Evolutionary conservation across 1,140 invertebrate species (phyloP), one percentile per base, ranked within the genome.

Genomic region (Eufriesea mexicana): DNA sequence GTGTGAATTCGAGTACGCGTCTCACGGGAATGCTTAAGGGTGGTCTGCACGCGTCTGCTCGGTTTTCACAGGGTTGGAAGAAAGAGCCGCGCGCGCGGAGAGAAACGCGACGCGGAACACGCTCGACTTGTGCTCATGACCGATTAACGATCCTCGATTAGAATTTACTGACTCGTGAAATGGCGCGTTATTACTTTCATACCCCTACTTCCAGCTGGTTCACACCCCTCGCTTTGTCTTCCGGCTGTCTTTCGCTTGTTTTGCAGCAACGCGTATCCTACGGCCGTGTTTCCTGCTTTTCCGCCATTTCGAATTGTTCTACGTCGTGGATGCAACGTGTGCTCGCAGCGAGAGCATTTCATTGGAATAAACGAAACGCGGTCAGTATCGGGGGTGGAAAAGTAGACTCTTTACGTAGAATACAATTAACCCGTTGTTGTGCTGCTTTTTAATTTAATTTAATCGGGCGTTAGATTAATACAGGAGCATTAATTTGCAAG

Each of bases 1-100:
- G 76, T 74, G 87, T 85, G 86, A 86, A 90, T 89, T 86, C 85
- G 84, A 90, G 85, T 67, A 85, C 55, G 66, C 35, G 84, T 85
- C 82, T 84, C 20, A n/a, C n/a, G 72, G 72, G 64, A 68, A 86
- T 68, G 62, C 57, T 86, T 64, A 42, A 74, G 59, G 68, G 70
- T 8, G 5, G 47, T 20, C 16, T 49, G 55, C 35, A 28, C 55
- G 49, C 78, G 78, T 59, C 28, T 20, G 51, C 42, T 42, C 51
- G 35, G 12, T 49, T 75, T 42, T 28, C 8, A 7, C 25, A 7
- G 42, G 35, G 49, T 1, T 1, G 28, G n/a, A 61, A 25, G 59
- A 61, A 61, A 61, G 59, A 61, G 25, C n/a, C n/a, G n/a, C 25
- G 59, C 59, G 12, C 6, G 14, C 1, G 25, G 59, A 14, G n/a